A percentile compares a stretch with the other conserved stretches of the same genome.
phyloP scores from a whole-genome alignment of 2,888 invertebrate genomes.

The Cheilosia variabilis region DNA sequence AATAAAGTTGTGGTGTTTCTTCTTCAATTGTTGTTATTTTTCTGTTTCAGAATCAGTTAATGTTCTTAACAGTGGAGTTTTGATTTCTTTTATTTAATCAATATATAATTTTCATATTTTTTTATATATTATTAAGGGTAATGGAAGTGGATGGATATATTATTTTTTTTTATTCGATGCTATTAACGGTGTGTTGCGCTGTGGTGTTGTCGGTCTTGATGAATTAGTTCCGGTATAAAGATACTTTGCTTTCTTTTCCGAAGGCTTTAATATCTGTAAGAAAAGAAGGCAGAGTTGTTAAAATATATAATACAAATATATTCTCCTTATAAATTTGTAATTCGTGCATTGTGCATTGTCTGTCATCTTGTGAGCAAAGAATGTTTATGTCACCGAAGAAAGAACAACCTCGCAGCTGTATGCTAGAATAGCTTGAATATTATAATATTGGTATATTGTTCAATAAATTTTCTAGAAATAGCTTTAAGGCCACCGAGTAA shows the following conservation, averaged over 20 bases:
- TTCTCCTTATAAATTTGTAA: no score
- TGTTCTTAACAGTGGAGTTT: conserved; percentile 21
- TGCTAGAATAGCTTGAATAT: no score
- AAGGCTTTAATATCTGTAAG: conserved; percentile 97
- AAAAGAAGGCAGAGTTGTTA: background rate
- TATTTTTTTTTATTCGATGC: conserved; percentile 84
- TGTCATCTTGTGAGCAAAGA: no score
- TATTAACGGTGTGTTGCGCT: conserved; percentile 87
- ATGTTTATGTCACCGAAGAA: no score
- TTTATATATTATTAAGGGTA: conserved; percentile 80
- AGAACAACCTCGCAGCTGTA: no score
- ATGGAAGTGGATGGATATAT: conserved; percentile 84
- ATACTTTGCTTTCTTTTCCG: conserved; percentile 99
- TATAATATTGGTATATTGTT: no score
- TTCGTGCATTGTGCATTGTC: no score
- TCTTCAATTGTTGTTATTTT: conserved; percentile 11
- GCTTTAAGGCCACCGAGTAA: no score
- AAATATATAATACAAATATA: background rate
- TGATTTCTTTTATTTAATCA: conserved; percentile 16
- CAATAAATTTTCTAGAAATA: no score
- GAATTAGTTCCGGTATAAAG: conserved; percentile 96
- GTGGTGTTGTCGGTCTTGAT: conserved; percentile 93
- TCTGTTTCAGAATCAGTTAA: conserved; percentile 12
- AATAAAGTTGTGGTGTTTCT: conserved; percentile 40
- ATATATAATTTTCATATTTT: conserved; percentile 58